Percentiles rank a stretch among this genome's conserved stretches.
Conservation (phyloP, 2,797 vertebrate genomes). For the Cryptoblepharus egeriae region DNA sequence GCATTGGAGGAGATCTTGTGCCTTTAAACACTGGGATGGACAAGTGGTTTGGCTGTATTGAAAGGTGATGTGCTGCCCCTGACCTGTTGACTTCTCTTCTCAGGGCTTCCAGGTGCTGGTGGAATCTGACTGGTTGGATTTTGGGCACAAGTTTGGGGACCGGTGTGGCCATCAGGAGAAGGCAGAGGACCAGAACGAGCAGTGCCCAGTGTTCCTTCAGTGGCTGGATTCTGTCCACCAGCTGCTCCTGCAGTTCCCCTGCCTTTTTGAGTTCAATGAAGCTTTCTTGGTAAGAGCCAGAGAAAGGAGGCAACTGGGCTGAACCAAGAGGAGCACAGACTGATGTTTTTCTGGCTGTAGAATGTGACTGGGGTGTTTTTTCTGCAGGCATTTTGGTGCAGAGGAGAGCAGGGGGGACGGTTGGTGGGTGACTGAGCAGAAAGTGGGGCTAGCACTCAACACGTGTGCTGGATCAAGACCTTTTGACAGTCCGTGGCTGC, state of each 20-base stretch:
- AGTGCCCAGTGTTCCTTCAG: conserved; percentile 98
- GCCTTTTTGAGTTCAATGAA: conserved; percentile 97
- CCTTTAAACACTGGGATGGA: neutral
- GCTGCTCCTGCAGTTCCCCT: conserved; percentile 97
- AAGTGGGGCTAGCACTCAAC: no score
- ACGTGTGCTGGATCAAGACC: no score
- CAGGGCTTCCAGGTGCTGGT: conserved; percentile 98
- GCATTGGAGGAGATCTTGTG: neutral
- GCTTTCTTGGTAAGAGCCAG: conserved; percentile 91
- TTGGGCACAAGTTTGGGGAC: conserved; percentile 97
- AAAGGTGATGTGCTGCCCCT: neutral
- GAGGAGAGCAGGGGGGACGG: no score
- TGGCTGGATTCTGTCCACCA: conserved; percentile 98
- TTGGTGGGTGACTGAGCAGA: no score
- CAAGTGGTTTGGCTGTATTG: neutral
- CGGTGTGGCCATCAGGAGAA: conserved; percentile 98
- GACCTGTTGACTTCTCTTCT: neutral
- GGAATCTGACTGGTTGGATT: conserved; percentile 97
- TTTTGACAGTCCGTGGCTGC: no score
- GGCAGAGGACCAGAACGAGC: conserved; percentile 93
- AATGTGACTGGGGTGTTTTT: no score
- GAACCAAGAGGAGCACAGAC: neutral
- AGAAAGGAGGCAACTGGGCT: neutral
- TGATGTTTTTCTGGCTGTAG: neutral
- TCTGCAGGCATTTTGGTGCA: no score